Percentiles rank a stretch among this genome's conserved stretches.
Conservation (phyloP, 2,888 invertebrate species). For the Scaptomyza polygonia region DNA sequence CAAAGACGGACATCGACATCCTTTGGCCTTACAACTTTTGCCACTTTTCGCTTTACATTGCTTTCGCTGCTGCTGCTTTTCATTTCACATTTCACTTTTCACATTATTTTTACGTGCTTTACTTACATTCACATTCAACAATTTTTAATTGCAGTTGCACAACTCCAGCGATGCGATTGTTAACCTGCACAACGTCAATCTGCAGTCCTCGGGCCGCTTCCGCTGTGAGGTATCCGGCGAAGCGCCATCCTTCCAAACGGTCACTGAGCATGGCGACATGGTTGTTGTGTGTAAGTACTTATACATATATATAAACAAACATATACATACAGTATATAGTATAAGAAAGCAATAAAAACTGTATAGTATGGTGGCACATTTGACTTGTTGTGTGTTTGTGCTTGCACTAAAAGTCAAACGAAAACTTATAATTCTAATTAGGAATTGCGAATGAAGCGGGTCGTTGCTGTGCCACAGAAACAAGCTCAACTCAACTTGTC, state of each 20-base stretch:
- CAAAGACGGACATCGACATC: slow-evolving; percentile 24
- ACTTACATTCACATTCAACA: slow-evolving; percentile 59
- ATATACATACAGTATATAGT: background rate
- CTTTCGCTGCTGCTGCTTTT: slow-evolving; percentile 16
- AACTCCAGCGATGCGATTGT: slow-evolving; percentile 89
- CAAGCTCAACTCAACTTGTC: slow-evolving; percentile 6
- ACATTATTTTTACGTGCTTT: slow-evolving; percentile 37
- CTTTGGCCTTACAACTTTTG: slow-evolving; percentile 52
- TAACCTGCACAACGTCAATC: slow-evolving; percentile 87
- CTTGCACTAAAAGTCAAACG: slow-evolving; percentile 35
- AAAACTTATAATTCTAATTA: slow-evolving; percentile 71
- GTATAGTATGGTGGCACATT: background rate
- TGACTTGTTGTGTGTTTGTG: background rate
- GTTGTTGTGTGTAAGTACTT: slow-evolving; percentile 89
- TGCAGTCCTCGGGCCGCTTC: slow-evolving; percentile 88
- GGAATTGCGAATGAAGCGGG: slow-evolving; percentile 41
- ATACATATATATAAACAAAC: slow-evolving; percentile 24
- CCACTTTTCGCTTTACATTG: slow-evolving; percentile 52
- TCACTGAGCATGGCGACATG: slow-evolving; percentile 88
- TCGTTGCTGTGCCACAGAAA: background rate
- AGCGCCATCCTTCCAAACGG: slow-evolving; percentile 89
- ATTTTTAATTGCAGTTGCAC: slow-evolving; percentile 86
- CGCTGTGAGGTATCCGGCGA: slow-evolving; percentile 90
- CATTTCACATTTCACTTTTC: slow-evolving; percentile 22
- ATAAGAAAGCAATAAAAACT: slow-evolving; percentile 5